Evolutionary conservation across 2,888 invertebrate genomes (phyloP), one percentile per base, ranked within the genome.

Genomic region (Laspeyria flexula): DNA sequence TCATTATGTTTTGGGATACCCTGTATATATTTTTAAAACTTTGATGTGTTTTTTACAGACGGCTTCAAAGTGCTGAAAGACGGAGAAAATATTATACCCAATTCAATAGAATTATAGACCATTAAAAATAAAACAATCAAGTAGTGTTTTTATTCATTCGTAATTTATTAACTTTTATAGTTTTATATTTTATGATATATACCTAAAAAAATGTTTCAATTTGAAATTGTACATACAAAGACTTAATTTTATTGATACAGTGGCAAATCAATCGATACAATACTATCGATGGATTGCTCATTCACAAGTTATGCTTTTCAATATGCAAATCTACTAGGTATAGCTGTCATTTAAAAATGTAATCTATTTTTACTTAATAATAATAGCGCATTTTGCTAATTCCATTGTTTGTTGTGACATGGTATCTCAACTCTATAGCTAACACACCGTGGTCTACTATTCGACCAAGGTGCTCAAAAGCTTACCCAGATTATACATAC

Each of bases 161-260:
- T 75, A 87, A 77, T 90, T 90, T 90, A 90, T 88, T 88, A 81
- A 84, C 82, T 77, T 83, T 68, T 84, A 83, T 87, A 81, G 85
- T 71, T 85, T 80, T 79, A 73, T 77, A 82, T 79, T 76, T 79
- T 75, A 81, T 76, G 77, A 77, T 79, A 87, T 90, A 86, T 83
- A 9, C 40, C 33, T 86, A 85, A 88, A 89, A 87, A 90, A 88
- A 84, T 79, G 80, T 83, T 83, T 78, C 85, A 86, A 83, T 86
- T 88, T 79, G 86, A 79, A 78, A 80, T 86, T 86, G 83, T 89
- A 86, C 83, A 83, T 89, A 86, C 83, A 86, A 84, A 88, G 76
- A 77, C 62, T 79, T 79, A 81, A 71, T 81, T 78, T 84, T 25
- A 25, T 25, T 25, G 74, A 75, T 78, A 81, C 1, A 25, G 25